Percentiles rank a stretch among this genome's conserved stretches.
These are phyloP conservation scores for Frankliniella intonsa DNA, from an alignment of 2,888 invertebrate species.

Conservation along the genomic window DNA sequence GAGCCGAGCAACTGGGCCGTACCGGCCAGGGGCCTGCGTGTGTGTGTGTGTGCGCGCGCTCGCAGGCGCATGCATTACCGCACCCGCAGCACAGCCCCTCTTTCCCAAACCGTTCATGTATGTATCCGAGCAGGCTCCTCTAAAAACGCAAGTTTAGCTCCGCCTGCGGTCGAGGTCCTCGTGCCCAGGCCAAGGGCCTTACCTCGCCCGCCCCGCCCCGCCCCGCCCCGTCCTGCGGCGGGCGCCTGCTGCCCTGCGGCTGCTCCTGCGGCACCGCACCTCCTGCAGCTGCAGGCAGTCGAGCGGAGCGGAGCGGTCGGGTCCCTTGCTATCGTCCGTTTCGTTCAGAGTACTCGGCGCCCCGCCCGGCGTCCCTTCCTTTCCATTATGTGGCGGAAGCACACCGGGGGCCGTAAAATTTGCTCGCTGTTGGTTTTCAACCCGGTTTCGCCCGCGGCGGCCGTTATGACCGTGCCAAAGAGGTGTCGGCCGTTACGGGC, in stretches of 20 bases:
- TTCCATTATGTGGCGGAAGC: not conserved
- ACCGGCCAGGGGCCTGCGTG: not conserved
- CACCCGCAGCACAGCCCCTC: too few species aligned
- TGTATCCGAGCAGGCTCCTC: not conserved
- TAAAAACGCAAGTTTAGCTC: not conserved
- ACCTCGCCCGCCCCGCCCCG: not conserved
- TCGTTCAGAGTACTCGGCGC: not conserved
- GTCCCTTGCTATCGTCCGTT: not conserved
- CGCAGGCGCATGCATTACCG: too few species aligned
- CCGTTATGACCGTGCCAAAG: constrained; percentile 7
- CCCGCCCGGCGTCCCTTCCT: not conserved
- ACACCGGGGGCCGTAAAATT: not conserved
- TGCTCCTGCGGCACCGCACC: not conserved
- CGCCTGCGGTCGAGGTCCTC: not conserved
- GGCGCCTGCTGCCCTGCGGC: not conserved
- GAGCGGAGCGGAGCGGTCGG: not conserved
- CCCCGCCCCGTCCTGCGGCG: not conserved
- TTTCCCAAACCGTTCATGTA: too few species aligned
- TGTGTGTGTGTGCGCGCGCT: not conserved
- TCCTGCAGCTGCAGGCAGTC: not conserved
- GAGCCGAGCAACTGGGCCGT: too few species aligned
- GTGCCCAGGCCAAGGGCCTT: too few species aligned
- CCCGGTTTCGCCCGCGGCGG: not conserved
- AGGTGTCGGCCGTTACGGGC: constrained; percentile 17
- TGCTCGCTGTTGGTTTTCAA: not conserved